Conservation (phyloP, 2,797 vertebrate genomes). For the Chelon auratus region DNA sequence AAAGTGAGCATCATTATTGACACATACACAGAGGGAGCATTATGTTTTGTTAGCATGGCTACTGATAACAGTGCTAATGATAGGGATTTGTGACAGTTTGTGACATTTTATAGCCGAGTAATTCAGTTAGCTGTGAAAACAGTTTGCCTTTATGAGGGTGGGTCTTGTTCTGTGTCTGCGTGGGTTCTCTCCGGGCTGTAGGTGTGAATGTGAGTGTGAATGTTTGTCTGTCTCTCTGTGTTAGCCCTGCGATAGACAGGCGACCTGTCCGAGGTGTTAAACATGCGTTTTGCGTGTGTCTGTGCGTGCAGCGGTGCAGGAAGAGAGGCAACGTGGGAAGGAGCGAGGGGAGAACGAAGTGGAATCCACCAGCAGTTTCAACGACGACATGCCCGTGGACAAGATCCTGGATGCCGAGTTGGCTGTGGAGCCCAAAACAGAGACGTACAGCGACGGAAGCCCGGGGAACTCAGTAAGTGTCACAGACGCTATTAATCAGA, state of each 20-base stretch:
- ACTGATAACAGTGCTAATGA: not conserved
- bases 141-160: too few relatives aligned
- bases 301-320: constrained; percentile 90
- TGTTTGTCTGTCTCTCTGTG: too few relatives aligned
- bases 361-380: constrained; percentile 87
- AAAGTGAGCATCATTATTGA: too few relatives aligned
- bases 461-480: constrained; percentile 89
- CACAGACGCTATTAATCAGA: not conserved
- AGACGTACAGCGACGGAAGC: constrained; percentile 87
- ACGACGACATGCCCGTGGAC: constrained; percentile 96
- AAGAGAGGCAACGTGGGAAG: constrained; percentile 94
- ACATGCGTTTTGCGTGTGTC: not conserved
- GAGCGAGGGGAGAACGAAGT: constrained; percentile 92
- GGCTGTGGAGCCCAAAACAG: constrained; percentile 95
- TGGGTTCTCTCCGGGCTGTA: too few relatives aligned
- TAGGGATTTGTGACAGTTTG: not conserved
- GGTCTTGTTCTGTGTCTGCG: too few relatives aligned
- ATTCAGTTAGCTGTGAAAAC: not conserved
- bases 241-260: too few relatives aligned
- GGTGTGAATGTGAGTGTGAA: too few relatives aligned
- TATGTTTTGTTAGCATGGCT: too few relatives aligned
- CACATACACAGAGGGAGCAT: too few relatives aligned
- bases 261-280: not conserved
- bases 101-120: not conserved
- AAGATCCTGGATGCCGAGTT: constrained; percentile 97